Base-by-base conservation (phyloP, 2,888 invertebrate genomes). In the Thera obeliscata region DNA sequence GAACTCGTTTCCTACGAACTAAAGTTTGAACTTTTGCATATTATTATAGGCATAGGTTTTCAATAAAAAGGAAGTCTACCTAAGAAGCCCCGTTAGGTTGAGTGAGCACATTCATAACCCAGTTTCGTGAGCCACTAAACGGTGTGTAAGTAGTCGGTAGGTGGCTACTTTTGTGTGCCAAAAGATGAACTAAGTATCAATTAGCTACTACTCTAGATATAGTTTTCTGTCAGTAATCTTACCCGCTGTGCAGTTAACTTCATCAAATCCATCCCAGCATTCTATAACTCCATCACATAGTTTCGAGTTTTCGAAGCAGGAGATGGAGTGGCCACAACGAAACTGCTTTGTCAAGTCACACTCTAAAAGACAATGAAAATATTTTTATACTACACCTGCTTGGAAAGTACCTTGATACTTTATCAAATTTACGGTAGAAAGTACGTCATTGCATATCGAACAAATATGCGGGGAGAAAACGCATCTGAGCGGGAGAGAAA, bases 181-280 rank as follows among this genome's bases (percentile, higher is more conserved):
- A 78, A 76, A 72, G 49, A 64, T 69, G 56, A 61, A 43, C 56
- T 61, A 22, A 22, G 22, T 22, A 70, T 56, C 38, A 54, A 64
- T 52, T 56, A 62, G 48, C 36, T 8, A 59, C 36, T 8, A 59
- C 55, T 22, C 41, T 50, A 49, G 38, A 60, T 57, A 49, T 9
- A 49, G 56, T 41, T 5, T 56, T 49, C 43, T 35, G 7, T n/a
- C 22, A n/a, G 4, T 48, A 12, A 61, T 72, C 88, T 86, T 88
- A 96, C 96, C 94, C 82, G 91, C 87, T 59, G 95, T 95, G 84
- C 97, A 97, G 84, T 96, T 95, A 46, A 95, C 88, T 94, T 97
- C 97, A 81, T 97, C 97, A 50, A 94, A 94, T 65, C 95, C 96
- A 84, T 97, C 96, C 96, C 96, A 97, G 82, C 97, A 97, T 83